These are phyloP conservation scores for Phrynosoma blainvillii DNA, from an alignment of 2,113 vertebrate species.

Conservation along the genomic window DNA sequence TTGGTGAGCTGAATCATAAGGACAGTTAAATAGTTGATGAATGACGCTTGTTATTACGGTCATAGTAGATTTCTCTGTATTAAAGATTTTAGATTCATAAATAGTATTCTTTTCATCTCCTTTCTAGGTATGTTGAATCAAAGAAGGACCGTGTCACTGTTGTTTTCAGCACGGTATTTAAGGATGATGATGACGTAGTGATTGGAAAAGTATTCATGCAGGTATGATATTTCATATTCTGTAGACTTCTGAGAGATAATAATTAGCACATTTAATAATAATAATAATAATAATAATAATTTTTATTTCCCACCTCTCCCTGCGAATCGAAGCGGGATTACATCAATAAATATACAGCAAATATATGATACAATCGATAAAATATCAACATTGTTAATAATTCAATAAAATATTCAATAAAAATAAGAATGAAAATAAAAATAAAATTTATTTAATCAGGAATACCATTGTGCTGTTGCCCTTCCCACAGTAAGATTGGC, in stretches of 20 bases:
- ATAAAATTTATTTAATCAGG: not conserved
- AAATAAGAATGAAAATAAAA: too few relatives aligned
- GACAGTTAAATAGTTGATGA: not conserved
- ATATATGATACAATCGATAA: too few relatives aligned
- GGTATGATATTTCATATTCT: constrained; percentile 74
- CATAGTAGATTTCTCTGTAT: not conserved
- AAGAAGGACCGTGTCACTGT: constrained; percentile 98
- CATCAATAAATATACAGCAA: too few relatives aligned
- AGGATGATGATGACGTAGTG: constrained; percentile 97
- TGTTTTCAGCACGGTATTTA: constrained; percentile 99
- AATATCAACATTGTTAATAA: too few relatives aligned
- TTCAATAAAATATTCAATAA: too few relatives aligned
- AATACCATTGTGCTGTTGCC: not conserved
- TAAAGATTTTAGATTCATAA: not conserved
- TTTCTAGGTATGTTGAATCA: constrained; percentile 92
- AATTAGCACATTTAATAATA: not conserved
- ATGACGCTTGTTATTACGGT: not conserved
- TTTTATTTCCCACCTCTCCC: too few relatives aligned
- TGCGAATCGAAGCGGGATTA: too few relatives aligned
- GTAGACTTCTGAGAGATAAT: not conserved
- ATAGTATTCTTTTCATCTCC: constrained; percentile 45
- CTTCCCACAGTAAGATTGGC: not conserved
- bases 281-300: too few relatives aligned
- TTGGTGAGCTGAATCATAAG: not conserved
- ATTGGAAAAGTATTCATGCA: constrained; percentile 99